A percentile compares a stretch with the other conserved stretches of the same genome.
These are phyloP conservation scores for Daboia siamensis DNA, from an alignment of 2,113 vertebrate species.

Conservation along the genomic window DNA sequence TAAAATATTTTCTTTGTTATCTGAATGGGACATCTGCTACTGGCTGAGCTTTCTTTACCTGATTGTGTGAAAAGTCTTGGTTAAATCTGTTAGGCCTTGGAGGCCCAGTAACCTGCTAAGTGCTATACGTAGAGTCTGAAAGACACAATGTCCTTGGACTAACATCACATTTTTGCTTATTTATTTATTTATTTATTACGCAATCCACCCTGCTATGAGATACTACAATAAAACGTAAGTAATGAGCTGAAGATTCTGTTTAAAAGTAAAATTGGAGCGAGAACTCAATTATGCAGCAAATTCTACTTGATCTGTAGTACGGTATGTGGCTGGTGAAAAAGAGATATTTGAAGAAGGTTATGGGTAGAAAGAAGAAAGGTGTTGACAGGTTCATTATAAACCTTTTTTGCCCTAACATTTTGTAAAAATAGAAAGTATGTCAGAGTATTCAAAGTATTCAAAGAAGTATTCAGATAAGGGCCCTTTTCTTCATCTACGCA, in stretches of 20 bases:
- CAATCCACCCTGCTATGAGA: conserved; percentile 48
- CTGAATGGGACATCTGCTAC: conserved; percentile 72
- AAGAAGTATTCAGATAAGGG: background rate
- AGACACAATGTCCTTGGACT: conserved; percentile 87
- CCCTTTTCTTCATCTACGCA: background rate
- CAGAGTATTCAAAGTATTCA: background rate
- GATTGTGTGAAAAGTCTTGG: conserved; percentile 94
- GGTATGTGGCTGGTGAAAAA: background rate
- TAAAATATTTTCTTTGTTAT: conserved; percentile 87
- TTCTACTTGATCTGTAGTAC: background rate
- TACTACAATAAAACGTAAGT: conserved; percentile 33
- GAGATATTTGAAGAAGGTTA: background rate
- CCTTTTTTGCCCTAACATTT: background rate
- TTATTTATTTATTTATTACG: conserved; percentile 44
- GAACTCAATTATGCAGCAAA: conserved; percentile 22
- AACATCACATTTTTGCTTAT: conserved; percentile 73
- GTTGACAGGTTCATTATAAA: background rate
- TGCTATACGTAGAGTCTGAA: conserved; percentile 81
- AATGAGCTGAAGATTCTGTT: conserved; percentile 24
- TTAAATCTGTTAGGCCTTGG: conserved; percentile 82
- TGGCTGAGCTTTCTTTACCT: conserved; percentile 77
- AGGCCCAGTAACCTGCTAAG: conserved; percentile 83
- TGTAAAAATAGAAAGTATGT: background rate
- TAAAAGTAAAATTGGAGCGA: conserved; percentile 22
- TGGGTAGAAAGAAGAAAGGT: background rate